phyloP scores from a whole-genome alignment of 2,113 vertebrate species.

The Neolamprologus tretocephalus region DNA sequence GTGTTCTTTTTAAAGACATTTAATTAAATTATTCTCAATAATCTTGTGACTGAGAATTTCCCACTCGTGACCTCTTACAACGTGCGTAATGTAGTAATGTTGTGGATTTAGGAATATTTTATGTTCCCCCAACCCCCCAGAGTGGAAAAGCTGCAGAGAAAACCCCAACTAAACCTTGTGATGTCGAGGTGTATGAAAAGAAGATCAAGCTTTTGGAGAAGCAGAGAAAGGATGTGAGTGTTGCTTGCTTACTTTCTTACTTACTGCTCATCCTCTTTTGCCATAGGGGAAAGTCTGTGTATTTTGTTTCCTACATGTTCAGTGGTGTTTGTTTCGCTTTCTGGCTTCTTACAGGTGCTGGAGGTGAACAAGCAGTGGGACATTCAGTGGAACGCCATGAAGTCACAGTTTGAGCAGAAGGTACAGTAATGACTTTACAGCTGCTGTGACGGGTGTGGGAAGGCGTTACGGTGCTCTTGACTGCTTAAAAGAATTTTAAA shows the following conservation, averaged over 20 bases:
- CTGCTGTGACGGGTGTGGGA: conserved; percentile 25
- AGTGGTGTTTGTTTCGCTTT: conserved; percentile 28
- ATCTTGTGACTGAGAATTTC: neutral
- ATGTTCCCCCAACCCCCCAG: conserved; percentile 26
- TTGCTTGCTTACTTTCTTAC: neutral
- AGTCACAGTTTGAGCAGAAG: conserved; percentile 97
- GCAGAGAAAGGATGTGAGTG: conserved; percentile 89
- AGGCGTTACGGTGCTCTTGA: neutral
- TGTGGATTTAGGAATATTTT: conserved; percentile 21
- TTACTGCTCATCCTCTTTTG: conserved; percentile 32
- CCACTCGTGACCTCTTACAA: neutral
- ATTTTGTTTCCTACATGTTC: conserved; percentile 28
- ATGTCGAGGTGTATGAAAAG: conserved; percentile 78
- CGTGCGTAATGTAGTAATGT: neutral
- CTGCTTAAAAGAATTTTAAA: neutral
- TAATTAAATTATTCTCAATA: neutral
- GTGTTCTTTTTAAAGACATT: neutral
- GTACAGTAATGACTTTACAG: conserved; percentile 68
- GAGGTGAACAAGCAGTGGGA: conserved; percentile 99
- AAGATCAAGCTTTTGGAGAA: conserved; percentile 96
- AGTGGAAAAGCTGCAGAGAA: conserved; percentile 70
- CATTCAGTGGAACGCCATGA: conserved; percentile 96
- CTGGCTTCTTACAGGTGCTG: conserved; percentile 77
- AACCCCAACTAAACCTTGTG: conserved; percentile 65
- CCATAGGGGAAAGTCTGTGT: conserved; percentile 43